Conservation (phyloP, 2,797 vertebrate species). For the Danio choprae region DNA sequence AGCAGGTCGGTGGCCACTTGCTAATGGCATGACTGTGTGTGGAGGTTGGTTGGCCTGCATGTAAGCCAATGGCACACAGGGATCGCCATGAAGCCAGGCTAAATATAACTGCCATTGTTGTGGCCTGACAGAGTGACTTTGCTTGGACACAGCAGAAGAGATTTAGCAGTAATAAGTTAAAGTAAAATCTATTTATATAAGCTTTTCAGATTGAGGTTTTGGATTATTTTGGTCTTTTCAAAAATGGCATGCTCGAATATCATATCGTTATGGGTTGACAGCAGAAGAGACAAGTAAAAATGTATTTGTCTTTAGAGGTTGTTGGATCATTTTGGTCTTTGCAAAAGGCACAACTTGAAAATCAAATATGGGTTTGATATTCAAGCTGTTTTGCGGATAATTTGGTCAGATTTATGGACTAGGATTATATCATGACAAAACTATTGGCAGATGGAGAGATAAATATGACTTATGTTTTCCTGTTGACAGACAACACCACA, state of each 20-base stretch:
- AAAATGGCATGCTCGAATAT: neutral
- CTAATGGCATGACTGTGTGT: conserved; percentile 8
- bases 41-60: conserved; percentile 17
- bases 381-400: neutral
- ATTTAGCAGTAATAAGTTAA: neutral
- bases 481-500: neutral
- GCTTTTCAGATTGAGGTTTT: neutral
- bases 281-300: too few species aligned
- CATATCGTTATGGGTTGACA: neutral
- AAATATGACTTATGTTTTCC: neutral
- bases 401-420: neutral
- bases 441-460: neutral
- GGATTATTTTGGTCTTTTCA: neutral
- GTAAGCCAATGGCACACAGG: conserved; percentile 15
- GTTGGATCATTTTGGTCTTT: too few species aligned
- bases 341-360: too few species aligned
- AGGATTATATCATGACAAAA: neutral
- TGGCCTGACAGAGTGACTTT: conserved; percentile 24
- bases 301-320: too few species aligned
- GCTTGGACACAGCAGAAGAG: neutral
- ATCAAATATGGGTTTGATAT: neutral
- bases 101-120: conserved; percentile 47
- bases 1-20: conserved; percentile 11
- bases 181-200: neutral
- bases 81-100: conserved; percentile 26